Percentiles rank a stretch among this genome's conserved stretches.
phyloP scores from a whole-genome alignment of 2,888 invertebrate genomes.

The Sphaeridia pumilis region DNA sequence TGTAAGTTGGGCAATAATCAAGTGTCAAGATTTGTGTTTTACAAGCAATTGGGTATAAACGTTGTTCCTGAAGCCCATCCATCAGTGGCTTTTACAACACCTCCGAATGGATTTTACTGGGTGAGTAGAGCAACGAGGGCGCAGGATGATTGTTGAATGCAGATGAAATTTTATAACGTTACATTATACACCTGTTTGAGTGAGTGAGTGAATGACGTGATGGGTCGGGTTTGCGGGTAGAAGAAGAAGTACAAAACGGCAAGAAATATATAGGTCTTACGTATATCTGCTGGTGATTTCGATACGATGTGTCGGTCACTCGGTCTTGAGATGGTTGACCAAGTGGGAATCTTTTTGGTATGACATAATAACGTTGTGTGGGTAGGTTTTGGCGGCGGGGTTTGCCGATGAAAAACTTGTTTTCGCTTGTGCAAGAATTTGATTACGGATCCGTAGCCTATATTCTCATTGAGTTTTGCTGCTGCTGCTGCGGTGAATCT shows the following conservation, averaged over 20 bases:
- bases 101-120: not conserved
- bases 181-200: too few species aligned
- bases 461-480: not conserved
- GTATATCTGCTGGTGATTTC: too few species aligned
- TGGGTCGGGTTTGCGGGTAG: not conserved
- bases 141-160: too few species aligned
- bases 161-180: too few species aligned
- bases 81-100: not conserved
- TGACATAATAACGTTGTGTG: constrained; percentile 5
- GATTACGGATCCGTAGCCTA: not conserved
- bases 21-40: too few species aligned
- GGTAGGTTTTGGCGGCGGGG: not conserved
- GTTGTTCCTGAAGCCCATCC: not conserved
- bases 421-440: constrained; percentile 3
- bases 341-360: constrained; percentile 2
- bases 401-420: constrained; percentile 10
- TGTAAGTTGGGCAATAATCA: too few species aligned
- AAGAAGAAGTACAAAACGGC: not conserved
- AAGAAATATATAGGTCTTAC: too few species aligned
- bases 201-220: constrained; percentile 1
- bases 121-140: not conserved
- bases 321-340: not conserved
- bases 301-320: too few species aligned
- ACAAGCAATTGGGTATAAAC: too few species aligned
- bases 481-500: not conserved